phyloP scores from a whole-genome alignment of 2,797 vertebrate species.

The Balearica regulorum region DNA sequence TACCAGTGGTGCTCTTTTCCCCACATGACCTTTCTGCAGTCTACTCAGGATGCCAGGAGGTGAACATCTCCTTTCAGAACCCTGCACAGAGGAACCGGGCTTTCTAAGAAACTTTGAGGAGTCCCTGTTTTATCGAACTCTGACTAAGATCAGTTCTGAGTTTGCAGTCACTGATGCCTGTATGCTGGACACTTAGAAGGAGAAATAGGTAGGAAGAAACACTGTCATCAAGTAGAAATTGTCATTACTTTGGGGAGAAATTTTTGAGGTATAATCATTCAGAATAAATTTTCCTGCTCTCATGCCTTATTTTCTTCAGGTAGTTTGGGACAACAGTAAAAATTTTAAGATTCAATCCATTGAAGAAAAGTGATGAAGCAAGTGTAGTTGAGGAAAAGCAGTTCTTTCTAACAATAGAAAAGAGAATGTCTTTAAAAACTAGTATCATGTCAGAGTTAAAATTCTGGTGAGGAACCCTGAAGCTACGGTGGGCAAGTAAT shows the following conservation, averaged over 20 bases:
- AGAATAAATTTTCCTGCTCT: neutral
- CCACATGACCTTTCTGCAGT: neutral
- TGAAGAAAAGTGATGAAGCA: neutral
- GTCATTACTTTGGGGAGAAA: neutral
- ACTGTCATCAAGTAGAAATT: neutral
- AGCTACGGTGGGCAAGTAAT: neutral
- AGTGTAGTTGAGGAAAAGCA: neutral
- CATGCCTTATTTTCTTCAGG: neutral
- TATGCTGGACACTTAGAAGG: neutral
- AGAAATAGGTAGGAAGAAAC: neutral
- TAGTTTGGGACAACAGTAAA: neutral
- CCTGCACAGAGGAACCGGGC: neutral
- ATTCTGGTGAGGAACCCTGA: neutral
- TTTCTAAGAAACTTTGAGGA: neutral
- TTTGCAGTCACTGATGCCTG: neutral
- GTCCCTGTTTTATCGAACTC: neutral
- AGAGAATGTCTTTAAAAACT: neutral
- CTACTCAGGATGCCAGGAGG: neutral
- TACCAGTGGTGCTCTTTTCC: neutral
- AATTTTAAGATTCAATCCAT: neutral
- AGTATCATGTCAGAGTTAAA: neutral
- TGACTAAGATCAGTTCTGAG: neutral
- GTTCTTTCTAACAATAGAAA: neutral
- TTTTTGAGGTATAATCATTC: neutral
- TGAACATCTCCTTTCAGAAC: neutral